Evolutionary conservation across 2,113 vertebrate species (phyloP), one percentile per base, ranked within the genome.

Genomic region (Perccottus glenii): DNA sequence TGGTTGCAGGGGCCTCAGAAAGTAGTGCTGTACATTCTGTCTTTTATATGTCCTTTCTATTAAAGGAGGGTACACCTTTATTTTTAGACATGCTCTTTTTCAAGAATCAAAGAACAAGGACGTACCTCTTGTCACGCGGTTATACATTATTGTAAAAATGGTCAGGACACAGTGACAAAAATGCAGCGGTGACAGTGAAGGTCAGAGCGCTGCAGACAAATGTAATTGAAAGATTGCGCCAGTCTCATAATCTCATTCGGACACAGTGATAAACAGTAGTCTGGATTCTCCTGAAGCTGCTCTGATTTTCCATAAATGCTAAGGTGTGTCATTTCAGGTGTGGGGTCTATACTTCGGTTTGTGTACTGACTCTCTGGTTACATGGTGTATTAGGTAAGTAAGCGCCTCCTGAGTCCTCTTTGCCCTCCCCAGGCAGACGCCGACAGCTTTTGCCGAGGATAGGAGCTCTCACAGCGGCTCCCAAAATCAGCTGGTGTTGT

Each of bases 401-500:
- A 60, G 58, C 64, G 72, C 49, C 82, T 82, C 71, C 74, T 32
- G 62, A 77, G 78, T 82, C 67, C 70, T 73, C 61, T 48, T 64
- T 50, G 79, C 53, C 67, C 73, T 82, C 57, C 76, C 57, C 55
- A 60, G 67, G 35, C 80, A 45, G 60, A 65, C 42, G 67, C 66
- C 60, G 49, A 64, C 67, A 43, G 63, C 35, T 27, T 27, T 51
- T 35, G 64, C 45, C 64, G 45, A 14, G 52, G 73, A 73, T 15
- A 52, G 40, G 56, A 75, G 45, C 58, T 9, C 79, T 75, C 15
- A 32, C 36, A 74, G 32, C 80, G 69, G 74, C 83, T 82, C 86
- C 64, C 80, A 84, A 73, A 88, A 85, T 73, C 82, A 89, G 86
- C 81, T 83, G 85, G 57, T 52, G 35, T 19, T 69, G 91, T 92